These are phyloP conservation scores for Heliconius congener DNA, from an alignment of 1,140 invertebrate genomes.

Conservation along the genomic window DNA sequence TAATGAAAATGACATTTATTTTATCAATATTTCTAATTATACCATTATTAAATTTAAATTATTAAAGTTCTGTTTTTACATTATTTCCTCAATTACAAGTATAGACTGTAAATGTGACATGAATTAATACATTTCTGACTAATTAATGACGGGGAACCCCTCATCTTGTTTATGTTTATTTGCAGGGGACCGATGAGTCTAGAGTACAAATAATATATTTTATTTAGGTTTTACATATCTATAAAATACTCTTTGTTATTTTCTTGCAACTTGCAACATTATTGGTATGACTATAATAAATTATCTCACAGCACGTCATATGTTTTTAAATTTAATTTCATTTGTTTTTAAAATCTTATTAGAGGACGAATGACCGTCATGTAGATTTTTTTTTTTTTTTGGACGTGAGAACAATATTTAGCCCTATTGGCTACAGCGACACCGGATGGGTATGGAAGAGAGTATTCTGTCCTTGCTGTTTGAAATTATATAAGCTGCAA, in stretches of 20 bases:
- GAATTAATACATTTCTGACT: conserved; percentile 2
- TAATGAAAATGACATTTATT: too few relatives aligned
- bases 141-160: conserved; percentile 16
- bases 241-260: not conserved
- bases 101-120: not conserved
- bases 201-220: conserved; percentile 3
- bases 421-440: too few relatives aligned
- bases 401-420: too few relatives aligned
- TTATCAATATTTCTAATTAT: too few relatives aligned
- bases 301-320: not conserved
- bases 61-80: too few relatives aligned
- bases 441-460: too few relatives aligned
- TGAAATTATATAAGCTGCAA: too few relatives aligned
- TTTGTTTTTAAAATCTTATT: not conserved
- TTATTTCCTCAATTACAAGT: not conserved
- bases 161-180: conserved; percentile 16
- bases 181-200: not conserved
- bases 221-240: not conserved
- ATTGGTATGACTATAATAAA: not conserved
- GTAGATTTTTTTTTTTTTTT: too few relatives aligned
- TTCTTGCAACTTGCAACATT: conserved; percentile 2
- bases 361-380: too few relatives aligned
- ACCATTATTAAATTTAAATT: too few relatives aligned
- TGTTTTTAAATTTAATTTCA: not conserved
- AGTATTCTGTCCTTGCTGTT: too few relatives aligned